Conservation (phyloP, 1,140 invertebrate genomes). For the Zaprionus ghesquierei region DNA sequence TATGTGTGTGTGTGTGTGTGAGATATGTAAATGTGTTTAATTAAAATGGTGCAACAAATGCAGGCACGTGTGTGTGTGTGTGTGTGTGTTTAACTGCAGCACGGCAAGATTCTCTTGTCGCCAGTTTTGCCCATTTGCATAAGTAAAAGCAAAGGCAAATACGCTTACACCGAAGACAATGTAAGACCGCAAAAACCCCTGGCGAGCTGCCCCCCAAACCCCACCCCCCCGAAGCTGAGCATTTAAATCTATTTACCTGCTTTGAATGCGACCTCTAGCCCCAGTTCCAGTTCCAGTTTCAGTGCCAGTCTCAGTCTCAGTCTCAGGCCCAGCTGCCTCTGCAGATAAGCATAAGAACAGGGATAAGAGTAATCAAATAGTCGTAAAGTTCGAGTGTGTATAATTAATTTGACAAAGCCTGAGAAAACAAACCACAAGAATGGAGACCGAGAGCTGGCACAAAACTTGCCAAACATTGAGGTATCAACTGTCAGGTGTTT, state of each 20-base stretch:
- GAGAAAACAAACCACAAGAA: slow-evolving; percentile 44
- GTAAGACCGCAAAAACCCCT: slow-evolving; percentile 21
- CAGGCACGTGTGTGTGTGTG: slow-evolving; percentile 4
- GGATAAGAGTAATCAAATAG: slow-evolving; percentile 51
- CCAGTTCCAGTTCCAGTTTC: background rate
- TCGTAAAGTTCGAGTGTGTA: slow-evolving; percentile 48
- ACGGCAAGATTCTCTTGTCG: slow-evolving; percentile 25
- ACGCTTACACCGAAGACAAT: slow-evolving; percentile 29
- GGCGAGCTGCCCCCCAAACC: background rate
- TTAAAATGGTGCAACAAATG: slow-evolving; percentile 65
- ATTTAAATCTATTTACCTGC: slow-evolving; percentile 70
- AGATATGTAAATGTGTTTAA: slow-evolving; percentile 65
- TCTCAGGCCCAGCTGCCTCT: background rate
- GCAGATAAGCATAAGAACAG: slow-evolving; percentile 26
- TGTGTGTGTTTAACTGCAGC: slow-evolving; percentile 36
- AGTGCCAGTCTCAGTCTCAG: too few species aligned
- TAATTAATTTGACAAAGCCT: slow-evolving; percentile 49
- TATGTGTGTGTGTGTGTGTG: background rate
- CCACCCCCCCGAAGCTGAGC: slow-evolving; percentile 37
- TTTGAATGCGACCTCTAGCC: background rate
- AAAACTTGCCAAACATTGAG: slow-evolving; percentile 39
- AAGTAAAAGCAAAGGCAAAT: slow-evolving; percentile 61
- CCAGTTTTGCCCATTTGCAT: slow-evolving; percentile 56
- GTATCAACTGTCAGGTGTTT: slow-evolving; percentile 21
- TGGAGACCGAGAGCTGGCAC: slow-evolving; percentile 43